Percentiles rank a stretch among this genome's conserved stretches.
These are phyloP conservation scores for Mythimna lalbum DNA, from an alignment of 2,888 invertebrate genomes.

Conservation along the genomic window DNA sequence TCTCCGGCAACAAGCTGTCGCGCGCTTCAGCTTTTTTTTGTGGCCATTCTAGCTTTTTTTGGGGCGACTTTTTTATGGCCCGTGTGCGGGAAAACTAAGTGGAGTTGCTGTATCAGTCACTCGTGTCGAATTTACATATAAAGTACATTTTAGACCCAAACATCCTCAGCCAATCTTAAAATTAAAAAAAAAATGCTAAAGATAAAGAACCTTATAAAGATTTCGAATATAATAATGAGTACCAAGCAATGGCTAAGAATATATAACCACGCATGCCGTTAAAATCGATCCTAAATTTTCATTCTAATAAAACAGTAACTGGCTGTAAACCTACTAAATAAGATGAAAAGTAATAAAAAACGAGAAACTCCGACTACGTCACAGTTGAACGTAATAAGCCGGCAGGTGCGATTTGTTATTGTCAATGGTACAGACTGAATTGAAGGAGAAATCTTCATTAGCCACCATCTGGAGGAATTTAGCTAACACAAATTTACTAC, in stretches of 20 bases:
- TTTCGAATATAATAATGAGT: neutral
- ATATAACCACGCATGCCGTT: neutral
- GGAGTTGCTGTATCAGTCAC: neutral
- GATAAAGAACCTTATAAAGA: neutral
- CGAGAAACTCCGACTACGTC: constrained; percentile 7
- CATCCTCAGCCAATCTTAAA: neutral
- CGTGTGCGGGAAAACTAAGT: too few species aligned
- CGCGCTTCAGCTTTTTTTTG: too few species aligned
- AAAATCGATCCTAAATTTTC: neutral
- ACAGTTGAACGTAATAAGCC: constrained; percentile 43
- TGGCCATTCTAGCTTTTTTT: too few species aligned
- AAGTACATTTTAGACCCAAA: neutral
- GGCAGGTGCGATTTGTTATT: constrained; percentile 60
- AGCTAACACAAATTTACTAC: constrained; percentile 53
- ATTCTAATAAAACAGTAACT: neutral
- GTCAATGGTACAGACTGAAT: constrained; percentile 53
- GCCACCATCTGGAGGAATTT: constrained; percentile 45
- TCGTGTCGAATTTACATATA: neutral
- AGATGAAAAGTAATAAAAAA: constrained; percentile 36
- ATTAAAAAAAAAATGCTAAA: neutral
- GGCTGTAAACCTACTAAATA: constrained; percentile 10
- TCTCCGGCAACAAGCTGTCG: too few species aligned
- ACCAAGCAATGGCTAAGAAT: neutral
- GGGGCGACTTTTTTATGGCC: too few species aligned
- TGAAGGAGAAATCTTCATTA: constrained; percentile 65